Base-by-base conservation (phyloP, 2,888 invertebrate species). In the Ypsolopha scabrella region DNA sequence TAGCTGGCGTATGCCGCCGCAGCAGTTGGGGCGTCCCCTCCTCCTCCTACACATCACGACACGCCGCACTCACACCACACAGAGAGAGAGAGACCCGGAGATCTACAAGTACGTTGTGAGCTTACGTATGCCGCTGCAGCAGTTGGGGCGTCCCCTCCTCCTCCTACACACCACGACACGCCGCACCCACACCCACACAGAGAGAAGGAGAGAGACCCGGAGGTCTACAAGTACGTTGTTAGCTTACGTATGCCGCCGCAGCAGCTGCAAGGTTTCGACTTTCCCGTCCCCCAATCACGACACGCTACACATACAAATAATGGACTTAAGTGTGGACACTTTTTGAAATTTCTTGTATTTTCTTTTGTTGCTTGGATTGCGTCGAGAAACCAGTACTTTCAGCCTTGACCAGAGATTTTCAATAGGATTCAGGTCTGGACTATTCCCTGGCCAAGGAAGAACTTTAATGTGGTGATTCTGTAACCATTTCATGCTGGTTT, bases 81-180 rank as follows among this genome's bases (percentile, higher is more conserved):
- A 53, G 47, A 50, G 24, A 45, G 24, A 45, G 7, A 60, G 78
- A 7, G 80, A 80, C 43, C 62, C 74, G 0, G 83, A 80, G 0
- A 54, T 62, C 7, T 80, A 70, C 60, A 65, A 73, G 73, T 77
- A 49, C 2, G 53, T 38, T n/a, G 38, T n/a, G 2, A n/a, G 8
- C 38, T 38, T 3, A 4, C 24, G 8, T 38, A 38, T 4, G 38
- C 6, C 8, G 38, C n/a, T 2, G 2, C n/a, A 38, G 38, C n/a
- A 38, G 38, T 38, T 38, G 38, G 9, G 8, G 38, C 38, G n/a
- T 38, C 38, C n/a, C 87, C 86, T 41, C 83, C 80, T 38, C 2
- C 38, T 38, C 38, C n/a, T 6, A 38, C 38, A 4, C 38, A 38
- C 38, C 38, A 38, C 38, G n/a, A 38, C 8, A 38, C 8, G 38